Percentiles rank a stretch among this genome's conserved stretches.
Evolutionary conservation across 2,888 invertebrate species (phyloP).

Genomic region (Campoplex nolae): DNA sequence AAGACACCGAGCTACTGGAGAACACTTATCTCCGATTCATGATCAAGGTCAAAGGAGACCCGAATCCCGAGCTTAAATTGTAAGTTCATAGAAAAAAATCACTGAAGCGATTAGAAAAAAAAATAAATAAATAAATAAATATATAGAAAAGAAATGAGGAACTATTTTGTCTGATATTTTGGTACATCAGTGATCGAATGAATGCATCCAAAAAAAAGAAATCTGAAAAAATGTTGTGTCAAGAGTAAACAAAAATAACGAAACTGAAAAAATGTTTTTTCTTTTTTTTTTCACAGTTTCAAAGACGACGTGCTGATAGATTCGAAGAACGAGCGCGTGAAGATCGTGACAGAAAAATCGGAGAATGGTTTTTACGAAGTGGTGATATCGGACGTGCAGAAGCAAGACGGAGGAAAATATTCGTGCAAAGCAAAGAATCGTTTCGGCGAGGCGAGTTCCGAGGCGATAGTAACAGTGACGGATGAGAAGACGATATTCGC

Average conservation of each 20-base stretch:
- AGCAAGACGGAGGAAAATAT: conserved; percentile 93
- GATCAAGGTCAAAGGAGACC: conserved; percentile 94
- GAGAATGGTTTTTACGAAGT: conserved; percentile 95
- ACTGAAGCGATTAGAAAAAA: no score
- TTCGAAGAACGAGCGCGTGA: conserved; percentile 88
- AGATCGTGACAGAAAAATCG: conserved; percentile 90
- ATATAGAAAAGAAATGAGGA: not conserved
- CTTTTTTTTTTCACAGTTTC: conserved; percentile 87
- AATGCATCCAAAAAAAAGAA: no score
- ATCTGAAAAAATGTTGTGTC: no score
- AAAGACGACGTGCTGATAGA: conserved; percentile 92
- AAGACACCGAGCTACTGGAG: conserved; percentile 94
- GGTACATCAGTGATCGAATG: not conserved
- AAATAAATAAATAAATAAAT: not conserved
- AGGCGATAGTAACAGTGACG: conserved; percentile 92
- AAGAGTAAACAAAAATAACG: no score
- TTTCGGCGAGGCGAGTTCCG: conserved; percentile 91
- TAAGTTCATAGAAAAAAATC: conserved; percentile 85
- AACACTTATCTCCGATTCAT: conserved; percentile 95
- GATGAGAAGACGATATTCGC: conserved; percentile 94
- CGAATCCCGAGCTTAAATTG: conserved; percentile 96
- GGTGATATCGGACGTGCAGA: conserved; percentile 92
- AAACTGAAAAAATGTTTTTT: no score
- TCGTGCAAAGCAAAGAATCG: conserved; percentile 93
- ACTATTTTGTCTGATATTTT: not conserved